These are phyloP conservation scores for Paragorgia papillata DNA, from an alignment of 92 coral and sea anemone species.

Conservation along the genomic window DNA sequence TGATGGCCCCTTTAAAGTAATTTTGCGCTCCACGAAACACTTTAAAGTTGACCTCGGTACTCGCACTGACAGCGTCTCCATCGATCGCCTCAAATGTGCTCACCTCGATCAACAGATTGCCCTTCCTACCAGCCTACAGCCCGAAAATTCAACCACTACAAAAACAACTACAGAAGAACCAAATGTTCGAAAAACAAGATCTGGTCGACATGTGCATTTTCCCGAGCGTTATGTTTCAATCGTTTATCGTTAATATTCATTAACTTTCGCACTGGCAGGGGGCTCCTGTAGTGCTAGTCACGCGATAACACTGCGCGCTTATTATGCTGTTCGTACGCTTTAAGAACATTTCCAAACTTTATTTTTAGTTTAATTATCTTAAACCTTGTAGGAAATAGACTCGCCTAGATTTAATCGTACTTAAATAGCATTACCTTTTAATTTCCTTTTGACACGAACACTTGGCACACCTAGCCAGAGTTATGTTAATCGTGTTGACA, in stretches of 20 bases:
- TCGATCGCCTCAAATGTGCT: slow-evolving; percentile 17
- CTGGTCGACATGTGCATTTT: slow-evolving; percentile 21
- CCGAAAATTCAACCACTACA: neutral
- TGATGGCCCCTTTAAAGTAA: slow-evolving; percentile 2
- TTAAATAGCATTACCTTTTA: too few species aligned
- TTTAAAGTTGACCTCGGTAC: slow-evolving; percentile 8
- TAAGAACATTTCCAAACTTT: too few species aligned
- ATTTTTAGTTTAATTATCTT: too few species aligned
- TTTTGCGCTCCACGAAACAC: neutral
- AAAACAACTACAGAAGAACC: slow-evolving; percentile 3
- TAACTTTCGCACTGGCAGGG: slow-evolving; percentile 10
- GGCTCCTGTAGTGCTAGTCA: neutral
- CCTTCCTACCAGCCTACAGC: neutral
- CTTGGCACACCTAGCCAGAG: too few species aligned
- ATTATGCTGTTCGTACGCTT: too few species aligned
- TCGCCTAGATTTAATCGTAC: too few species aligned
- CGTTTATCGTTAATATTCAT: neutral
- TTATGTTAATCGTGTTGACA: too few species aligned
- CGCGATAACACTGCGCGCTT: too few species aligned
- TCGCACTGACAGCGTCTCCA: neutral
- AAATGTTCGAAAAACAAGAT: neutral
- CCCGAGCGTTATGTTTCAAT: neutral
- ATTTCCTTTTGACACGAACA: too few species aligned
- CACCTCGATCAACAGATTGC: neutral
- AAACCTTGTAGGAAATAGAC: too few species aligned